Evolutionary conservation across 2,797 vertebrate species (phyloP), one percentile per base, ranked within the genome.

Genomic region (Siniperca scherzeri): DNA sequence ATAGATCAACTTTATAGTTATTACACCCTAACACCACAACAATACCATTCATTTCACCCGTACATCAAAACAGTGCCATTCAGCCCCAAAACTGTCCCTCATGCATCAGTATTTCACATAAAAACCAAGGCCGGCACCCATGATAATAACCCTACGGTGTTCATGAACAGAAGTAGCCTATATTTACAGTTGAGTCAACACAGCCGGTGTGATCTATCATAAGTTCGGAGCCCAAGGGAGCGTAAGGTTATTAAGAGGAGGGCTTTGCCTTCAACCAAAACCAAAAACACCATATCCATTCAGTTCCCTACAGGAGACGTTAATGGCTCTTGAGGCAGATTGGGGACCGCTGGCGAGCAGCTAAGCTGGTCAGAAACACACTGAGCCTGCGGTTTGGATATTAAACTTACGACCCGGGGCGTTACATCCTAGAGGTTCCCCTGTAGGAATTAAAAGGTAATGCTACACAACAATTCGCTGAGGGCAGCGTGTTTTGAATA

Each of bases 151-250:
- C 83, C 78, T 36, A 1, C 70, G 17, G 81, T 74, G 74, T 77
- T 91, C 69, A 78, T 84, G 85, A 87, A 81, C 74, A 65, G 30
- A 81, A 89, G 70, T 82, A 30, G 30, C 30, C 30, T 30, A 67
- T 92, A 90, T 89, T 93, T 92, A 93, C 92, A 91, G 89, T 90
- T 84, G 80, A 91, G 88, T 75, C 89, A 77, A 87, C 90, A 69
- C 85, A 83, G 91, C 82, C 64, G 30, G 25, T 48, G 78, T 78
- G 67, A 87, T 92, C 80, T 70, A 87, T 89, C 83, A 91, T 83
- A 85, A 92, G 88, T 77, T 8, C 13, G 11, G 73, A 80, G 78
- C 90, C 76, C 85, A 21, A 65, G 78, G 87, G 85, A 88, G 80
- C 22, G 4, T 11, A 19, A 55, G 89, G 88, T 92, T 89, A 87